A percentile compares a stretch with the other conserved stretches of the same genome.
These are phyloP conservation scores for Scolopax rusticola DNA, from an alignment of 2,797 vertebrate genomes.

Conservation along the genomic window DNA sequence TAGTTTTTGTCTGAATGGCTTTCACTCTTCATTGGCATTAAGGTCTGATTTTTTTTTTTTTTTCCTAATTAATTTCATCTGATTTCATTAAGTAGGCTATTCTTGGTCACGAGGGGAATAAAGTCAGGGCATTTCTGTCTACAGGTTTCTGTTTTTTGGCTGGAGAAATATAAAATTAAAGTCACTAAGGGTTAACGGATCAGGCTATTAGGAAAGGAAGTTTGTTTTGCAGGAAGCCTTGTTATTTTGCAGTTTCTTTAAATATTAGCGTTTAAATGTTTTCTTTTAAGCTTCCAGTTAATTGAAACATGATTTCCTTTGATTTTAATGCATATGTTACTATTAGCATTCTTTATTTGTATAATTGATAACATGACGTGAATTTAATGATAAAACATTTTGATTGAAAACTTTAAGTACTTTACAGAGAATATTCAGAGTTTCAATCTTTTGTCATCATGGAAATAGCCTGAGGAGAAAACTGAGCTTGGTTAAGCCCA, in stretches of 20 bases:
- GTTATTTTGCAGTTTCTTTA: background rate
- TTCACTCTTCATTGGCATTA: background rate
- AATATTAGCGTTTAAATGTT: background rate
- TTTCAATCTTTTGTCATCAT: background rate
- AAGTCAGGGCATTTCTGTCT: background rate
- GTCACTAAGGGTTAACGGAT: background rate
- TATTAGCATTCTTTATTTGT: background rate
- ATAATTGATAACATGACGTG: background rate
- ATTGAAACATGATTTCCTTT: background rate
- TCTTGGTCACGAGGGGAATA: background rate
- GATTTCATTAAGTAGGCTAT: background rate
- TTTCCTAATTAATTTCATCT: background rate
- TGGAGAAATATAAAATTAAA: background rate
- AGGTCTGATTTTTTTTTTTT: background rate
- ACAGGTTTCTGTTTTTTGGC: background rate
- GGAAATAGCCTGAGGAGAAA: background rate
- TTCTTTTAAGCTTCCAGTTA: background rate
- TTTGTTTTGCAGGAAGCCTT: background rate
- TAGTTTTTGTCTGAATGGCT: background rate
- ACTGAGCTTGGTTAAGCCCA: too few relatives aligned
- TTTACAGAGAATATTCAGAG: background rate
- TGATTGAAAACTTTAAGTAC: background rate
- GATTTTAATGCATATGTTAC: background rate
- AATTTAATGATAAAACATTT: background rate
- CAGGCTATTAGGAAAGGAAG: background rate